Base-by-base conservation (phyloP, 2,888 invertebrate genomes). In the Sminthurinus aureus region DNA sequence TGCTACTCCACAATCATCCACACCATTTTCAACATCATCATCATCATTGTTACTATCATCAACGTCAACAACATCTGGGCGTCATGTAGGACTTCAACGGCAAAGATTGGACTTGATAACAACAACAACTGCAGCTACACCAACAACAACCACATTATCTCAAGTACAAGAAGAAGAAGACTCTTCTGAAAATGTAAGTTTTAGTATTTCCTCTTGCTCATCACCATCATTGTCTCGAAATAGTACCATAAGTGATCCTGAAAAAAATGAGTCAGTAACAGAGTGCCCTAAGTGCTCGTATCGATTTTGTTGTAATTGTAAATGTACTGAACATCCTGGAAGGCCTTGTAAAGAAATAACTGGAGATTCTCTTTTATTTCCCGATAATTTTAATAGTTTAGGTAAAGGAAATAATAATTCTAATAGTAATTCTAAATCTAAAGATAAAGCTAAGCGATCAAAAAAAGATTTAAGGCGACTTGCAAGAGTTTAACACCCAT, bases 231-330 rank as follows among this genome's bases (percentile, higher is more conserved):
- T 12, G 9, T 12, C 58, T 58, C 9, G 66, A 66, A 66, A 20
- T 58, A 66, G 8, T 15, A 66, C 20, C 66, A 77, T 18, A 74
- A 76, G 38, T 13, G 18, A 71, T 50, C 66, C 50, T 20, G 52
- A 74, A 52, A 64, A 79, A 64, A 77, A 51, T 52, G 69, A 82
- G 52, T 67, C 67, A 52, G 58, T 86, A 38, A 84, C 71, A 71
- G 71, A 88, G 79, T 88, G 88, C 79, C 87, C 88, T 4, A 83
- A 80, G 0, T 88, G 88, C 81, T 74, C 84, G 0, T 84, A 77
- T 26, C 75, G 86, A 79, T 87, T 88, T 81, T 87, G 88, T 50
- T 86, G 86, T 26, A 75, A 52, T 24, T 88, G 88, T 78, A 75
- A 86, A 73, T 76, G 66, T 51, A 81, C 81, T 71, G 87, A 85